Evolutionary conservation across 2,888 invertebrate genomes (phyloP).

Genomic region (Tipula confusa): DNA sequence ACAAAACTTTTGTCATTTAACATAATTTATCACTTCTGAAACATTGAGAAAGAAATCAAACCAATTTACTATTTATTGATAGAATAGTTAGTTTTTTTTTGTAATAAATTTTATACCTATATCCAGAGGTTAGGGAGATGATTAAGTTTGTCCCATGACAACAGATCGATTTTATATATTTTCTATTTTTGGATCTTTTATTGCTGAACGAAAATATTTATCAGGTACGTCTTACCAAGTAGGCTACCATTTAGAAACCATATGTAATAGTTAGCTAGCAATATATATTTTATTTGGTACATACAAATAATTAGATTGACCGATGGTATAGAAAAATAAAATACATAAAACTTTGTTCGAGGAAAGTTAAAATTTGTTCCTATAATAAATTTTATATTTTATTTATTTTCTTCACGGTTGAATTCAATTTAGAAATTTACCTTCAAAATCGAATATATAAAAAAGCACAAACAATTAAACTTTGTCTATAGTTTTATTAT

Average conservation of each 20-base stretch:
- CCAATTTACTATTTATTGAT: background rate
- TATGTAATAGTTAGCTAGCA: background rate
- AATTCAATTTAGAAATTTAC: background rate
- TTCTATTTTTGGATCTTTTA: background rate
- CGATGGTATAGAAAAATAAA: background rate
- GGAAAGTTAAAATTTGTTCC: background rate
- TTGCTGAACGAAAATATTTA: background rate
- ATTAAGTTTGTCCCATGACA: background rate
- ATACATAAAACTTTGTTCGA: background rate
- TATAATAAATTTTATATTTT: background rate
- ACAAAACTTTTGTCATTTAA: constrained; percentile 14
- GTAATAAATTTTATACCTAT: background rate
- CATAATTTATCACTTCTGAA: constrained; percentile 9
- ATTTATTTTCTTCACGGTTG: background rate
- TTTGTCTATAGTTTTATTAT: background rate
- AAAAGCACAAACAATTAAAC: background rate
- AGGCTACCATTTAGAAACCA: background rate
- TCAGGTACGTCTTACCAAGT: background rate
- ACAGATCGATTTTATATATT: background rate
- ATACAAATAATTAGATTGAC: background rate
- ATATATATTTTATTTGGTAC: background rate
- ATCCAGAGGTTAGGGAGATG: background rate
- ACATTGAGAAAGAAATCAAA: background rate
- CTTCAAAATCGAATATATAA: background rate
- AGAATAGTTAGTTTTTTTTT: background rate